These are phyloP conservation scores for Phymanthus crucifer DNA, from an alignment of 92 coral and sea anemone genomes.

Conservation along the genomic window DNA sequence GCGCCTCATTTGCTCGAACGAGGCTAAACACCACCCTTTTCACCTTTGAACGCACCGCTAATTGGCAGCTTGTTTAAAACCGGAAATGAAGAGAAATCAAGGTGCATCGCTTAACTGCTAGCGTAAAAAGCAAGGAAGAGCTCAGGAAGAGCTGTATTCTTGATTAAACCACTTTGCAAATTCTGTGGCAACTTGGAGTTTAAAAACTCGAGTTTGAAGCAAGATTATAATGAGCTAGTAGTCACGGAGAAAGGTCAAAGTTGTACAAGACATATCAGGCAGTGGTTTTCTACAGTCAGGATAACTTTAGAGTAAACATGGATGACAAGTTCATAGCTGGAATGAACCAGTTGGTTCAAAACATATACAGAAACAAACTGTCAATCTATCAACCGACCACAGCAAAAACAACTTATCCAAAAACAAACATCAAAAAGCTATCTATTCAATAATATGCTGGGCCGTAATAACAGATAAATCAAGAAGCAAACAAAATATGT, in stretches of 20 bases:
- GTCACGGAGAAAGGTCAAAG: constrained; percentile 31
- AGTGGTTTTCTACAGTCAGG: constrained; percentile 7
- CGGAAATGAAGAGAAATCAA: constrained; percentile 80
- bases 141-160: neutral
- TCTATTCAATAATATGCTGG: neutral
- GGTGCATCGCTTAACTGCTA: neutral
- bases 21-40: constrained; percentile 67
- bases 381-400: neutral
- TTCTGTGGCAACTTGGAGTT: neutral
- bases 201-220: neutral
- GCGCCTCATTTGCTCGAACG: constrained; percentile 55
- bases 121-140: neutral
- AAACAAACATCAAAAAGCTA: neutral
- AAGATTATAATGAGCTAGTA: neutral
- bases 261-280: constrained; percentile 13
- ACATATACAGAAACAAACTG: neutral
- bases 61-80: constrained; percentile 61
- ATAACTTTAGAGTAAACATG: constrained; percentile 35
- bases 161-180: neutral
- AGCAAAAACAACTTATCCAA: neutral
- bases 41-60: constrained; percentile 60
- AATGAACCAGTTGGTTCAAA: neutral
- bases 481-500: neutral
- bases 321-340: constrained; percentile 27
- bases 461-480: neutral